A percentile compares a stretch with the other conserved stretches of the same genome.
phyloP scores from a whole-genome alignment of 2,113 vertebrate species.

The Xiphias gladius region DNA sequence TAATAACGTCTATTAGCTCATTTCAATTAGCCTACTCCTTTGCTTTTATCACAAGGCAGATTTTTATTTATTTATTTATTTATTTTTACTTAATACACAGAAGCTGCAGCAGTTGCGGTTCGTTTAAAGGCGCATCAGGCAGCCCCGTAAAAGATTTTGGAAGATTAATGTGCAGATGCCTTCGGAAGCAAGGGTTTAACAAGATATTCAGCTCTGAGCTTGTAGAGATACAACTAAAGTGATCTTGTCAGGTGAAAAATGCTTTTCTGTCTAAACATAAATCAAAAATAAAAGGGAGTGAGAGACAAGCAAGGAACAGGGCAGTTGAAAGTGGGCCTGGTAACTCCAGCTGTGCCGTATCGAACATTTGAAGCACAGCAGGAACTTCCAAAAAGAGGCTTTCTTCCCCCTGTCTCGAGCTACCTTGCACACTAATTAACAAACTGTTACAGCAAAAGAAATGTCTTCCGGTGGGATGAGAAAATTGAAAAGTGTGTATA shows the following conservation, averaged over 20 bases:
- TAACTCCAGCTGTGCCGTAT: conserved; percentile 46
- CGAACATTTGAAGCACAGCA: conserved; percentile 37
- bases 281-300: conserved; percentile 25
- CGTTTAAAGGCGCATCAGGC: conserved; percentile 26
- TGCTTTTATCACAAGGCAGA: conserved; percentile 49
- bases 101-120: conserved; percentile 17
- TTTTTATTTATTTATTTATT: conserved; percentile 61
- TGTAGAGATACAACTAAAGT: conserved; percentile 5
- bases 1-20: conserved; percentile 71
- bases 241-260: conserved; percentile 30
- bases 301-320: conserved; percentile 26
- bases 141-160: conserved; percentile 34
- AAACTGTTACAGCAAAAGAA: conserved; percentile 23
- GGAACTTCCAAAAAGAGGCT: conserved; percentile 12
- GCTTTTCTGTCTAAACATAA: conserved; percentile 44
- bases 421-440: conserved; percentile 33
- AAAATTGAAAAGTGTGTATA: neutral
- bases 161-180: conserved; percentile 41
- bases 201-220: conserved; percentile 6
- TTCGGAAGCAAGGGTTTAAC: conserved; percentile 39
- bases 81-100: conserved; percentile 45
- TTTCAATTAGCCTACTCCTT: conserved; percentile 64
- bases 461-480: conserved; percentile 22
- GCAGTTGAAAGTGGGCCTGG: conserved; percentile 28
- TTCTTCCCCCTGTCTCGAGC: conserved; percentile 28